phyloP scores from a whole-genome alignment of 2,113 vertebrate species.

The Syngnathus scovelli region DNA sequence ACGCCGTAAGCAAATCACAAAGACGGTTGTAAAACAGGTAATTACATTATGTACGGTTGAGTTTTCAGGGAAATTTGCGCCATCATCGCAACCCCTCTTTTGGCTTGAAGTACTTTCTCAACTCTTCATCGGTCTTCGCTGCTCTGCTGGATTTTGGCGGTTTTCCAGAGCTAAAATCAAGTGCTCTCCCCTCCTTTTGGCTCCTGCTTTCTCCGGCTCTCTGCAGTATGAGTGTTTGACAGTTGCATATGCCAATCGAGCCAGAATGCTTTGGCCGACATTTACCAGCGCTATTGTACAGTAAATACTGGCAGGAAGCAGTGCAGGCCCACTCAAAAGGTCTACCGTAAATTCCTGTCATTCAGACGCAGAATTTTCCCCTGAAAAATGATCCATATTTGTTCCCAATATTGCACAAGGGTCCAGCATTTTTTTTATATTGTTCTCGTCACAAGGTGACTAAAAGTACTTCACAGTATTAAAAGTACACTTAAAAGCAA shows the following conservation, averaged over 20 bases:
- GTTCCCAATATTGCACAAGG: too few species aligned
- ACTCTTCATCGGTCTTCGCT: slow-evolving; percentile 47
- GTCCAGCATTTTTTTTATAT: too few species aligned
- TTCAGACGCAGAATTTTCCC: too few species aligned
- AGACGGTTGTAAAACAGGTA: slow-evolving; percentile 59
- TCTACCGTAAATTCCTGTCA: slow-evolving; percentile 20
- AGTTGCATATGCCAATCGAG: slow-evolving; percentile 56
- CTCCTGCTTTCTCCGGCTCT: slow-evolving; percentile 26
- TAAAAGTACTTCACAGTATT: too few species aligned
- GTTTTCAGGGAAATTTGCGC: slow-evolving; percentile 45
- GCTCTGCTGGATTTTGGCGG: slow-evolving; percentile 50
- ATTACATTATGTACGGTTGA: slow-evolving; percentile 55
- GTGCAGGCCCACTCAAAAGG: slow-evolving; percentile 58
- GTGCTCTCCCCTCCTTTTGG: slow-evolving; percentile 31
- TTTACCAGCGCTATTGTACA: slow-evolving; percentile 60
- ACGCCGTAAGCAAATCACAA: slow-evolving; percentile 55
- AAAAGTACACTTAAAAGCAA: too few species aligned
- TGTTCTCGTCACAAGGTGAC: too few species aligned
- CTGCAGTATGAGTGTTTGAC: slow-evolving; percentile 44
- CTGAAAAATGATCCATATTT: too few species aligned
- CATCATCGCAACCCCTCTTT: slow-evolving; percentile 14
- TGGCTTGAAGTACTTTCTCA: slow-evolving; percentile 37
- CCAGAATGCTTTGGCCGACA: slow-evolving; percentile 53
- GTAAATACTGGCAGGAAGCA: slow-evolving; percentile 50
- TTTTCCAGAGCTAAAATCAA: slow-evolving; percentile 53